Conservation (phyloP, 2,113 vertebrate species). For the Trogon surrucura region DNA sequence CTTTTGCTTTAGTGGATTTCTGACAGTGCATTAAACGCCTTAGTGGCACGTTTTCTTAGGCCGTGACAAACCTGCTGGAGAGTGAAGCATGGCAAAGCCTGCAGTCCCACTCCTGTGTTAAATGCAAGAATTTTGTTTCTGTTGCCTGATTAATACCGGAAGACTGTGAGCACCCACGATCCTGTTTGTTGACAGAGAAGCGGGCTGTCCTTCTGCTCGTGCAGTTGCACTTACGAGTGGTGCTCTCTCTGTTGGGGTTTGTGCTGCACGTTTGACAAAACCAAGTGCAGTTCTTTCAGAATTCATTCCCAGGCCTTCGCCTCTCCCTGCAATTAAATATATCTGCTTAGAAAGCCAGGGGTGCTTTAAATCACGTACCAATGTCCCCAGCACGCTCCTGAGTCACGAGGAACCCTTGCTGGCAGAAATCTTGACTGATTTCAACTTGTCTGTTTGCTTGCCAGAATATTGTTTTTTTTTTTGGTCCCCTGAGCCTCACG, state of each 20-base stretch:
- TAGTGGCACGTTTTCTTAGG: background rate
- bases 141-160: accelerated
- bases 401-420: background rate
- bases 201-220: background rate
- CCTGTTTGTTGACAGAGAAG: background rate
- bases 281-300: background rate
- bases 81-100: background rate
- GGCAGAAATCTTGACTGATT: background rate
- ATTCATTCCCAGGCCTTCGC: background rate
- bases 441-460: background rate
- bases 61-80: too few species aligned
- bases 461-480: background rate
- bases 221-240: background rate
- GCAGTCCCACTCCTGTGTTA: background rate
- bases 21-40: background rate
- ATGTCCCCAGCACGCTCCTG: background rate
- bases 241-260: background rate
- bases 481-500: background rate
- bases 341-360: background rate
- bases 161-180: background rate
- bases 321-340: background rate
- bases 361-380: background rate
- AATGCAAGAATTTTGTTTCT: background rate
- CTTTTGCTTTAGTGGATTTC: background rate
- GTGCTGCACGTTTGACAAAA: background rate